A percentile compares a stretch with the other conserved stretches of the same genome.
Conservation (phyloP, 2,113 vertebrate genomes). For the Percina caprodes region DNA sequence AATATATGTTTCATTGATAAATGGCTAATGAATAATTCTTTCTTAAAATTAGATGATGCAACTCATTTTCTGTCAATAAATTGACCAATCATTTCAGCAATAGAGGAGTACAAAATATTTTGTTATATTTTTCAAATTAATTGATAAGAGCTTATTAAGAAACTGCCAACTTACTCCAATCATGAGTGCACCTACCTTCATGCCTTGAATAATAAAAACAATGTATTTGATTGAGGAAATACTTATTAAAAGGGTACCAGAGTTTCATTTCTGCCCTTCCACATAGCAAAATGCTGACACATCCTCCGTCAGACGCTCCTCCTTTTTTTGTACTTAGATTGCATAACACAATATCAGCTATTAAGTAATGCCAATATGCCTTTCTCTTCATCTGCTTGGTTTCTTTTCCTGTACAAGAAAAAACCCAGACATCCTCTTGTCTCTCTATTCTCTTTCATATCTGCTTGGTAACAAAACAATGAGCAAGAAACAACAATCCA, state of each 20-base stretch:
- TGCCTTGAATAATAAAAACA: not conserved
- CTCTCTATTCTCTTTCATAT: not conserved
- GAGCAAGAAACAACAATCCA: not conserved
- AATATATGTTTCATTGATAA: too few relatives aligned
- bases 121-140: not conserved
- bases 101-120: not conserved
- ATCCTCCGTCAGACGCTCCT: not conserved
- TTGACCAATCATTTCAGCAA: not conserved
- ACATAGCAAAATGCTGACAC: constrained; percentile 34
- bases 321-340: constrained; percentile 16
- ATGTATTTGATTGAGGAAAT: not conserved
- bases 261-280: not conserved
- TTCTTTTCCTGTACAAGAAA: constrained; percentile 20
- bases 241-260: too few relatives aligned
- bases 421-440: not conserved
- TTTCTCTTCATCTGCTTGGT: constrained; percentile 5
- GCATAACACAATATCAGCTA: constrained; percentile 32
- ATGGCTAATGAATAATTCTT: not conserved
- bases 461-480: constrained; percentile 24
- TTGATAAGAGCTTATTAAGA: not conserved
- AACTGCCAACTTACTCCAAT: not conserved
- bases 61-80: not conserved
- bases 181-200: not conserved
- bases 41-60: not conserved
- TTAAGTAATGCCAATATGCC: constrained; percentile 14